phyloP scores from a whole-genome alignment of 2,888 invertebrate species.

The Chloromyia formosa region DNA sequence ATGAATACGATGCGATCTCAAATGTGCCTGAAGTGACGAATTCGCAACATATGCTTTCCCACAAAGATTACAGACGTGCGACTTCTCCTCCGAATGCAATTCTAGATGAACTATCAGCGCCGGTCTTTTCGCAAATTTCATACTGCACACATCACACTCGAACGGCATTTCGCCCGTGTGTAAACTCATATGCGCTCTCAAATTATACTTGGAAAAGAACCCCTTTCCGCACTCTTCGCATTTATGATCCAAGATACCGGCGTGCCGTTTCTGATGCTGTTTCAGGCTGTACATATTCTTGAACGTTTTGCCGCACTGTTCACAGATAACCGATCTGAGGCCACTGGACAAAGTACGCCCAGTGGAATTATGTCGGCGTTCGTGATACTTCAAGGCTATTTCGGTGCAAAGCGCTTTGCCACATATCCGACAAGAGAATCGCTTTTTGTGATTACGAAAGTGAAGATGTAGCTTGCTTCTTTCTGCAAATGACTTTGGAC shows the following conservation, averaged over 20 bases:
- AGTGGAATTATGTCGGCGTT: conserved; percentile 18
- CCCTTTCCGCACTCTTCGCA: conserved; percentile 43
- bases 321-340: conserved; percentile 23
- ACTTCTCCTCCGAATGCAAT: conserved; percentile 51
- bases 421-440: conserved; percentile 49
- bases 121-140: conserved; percentile 49
- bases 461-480: conserved; percentile 49
- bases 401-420: conserved; percentile 41
- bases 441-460: conserved; percentile 44
- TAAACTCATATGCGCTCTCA: conserved; percentile 19
- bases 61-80: conserved; percentile 52
- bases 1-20: conserved; percentile 47
- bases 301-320: conserved; percentile 40
- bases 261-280: conserved; percentile 28
- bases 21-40: conserved; percentile 50
- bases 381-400: conserved; percentile 1
- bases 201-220: conserved; percentile 32
- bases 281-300: conserved; percentile 33
- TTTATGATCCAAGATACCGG: conserved; percentile 21
- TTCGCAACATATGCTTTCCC: conserved; percentile 52
- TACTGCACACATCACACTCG: conserved; percentile 46
- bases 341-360: too few species aligned
- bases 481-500: conserved; percentile 45
- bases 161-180: conserved; percentile 27
- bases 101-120: conserved; percentile 51